Evolutionary conservation across 1,140 invertebrate species (phyloP), one percentile per base, ranked within the genome.

Genomic region (Marisa cornuarietis): DNA sequence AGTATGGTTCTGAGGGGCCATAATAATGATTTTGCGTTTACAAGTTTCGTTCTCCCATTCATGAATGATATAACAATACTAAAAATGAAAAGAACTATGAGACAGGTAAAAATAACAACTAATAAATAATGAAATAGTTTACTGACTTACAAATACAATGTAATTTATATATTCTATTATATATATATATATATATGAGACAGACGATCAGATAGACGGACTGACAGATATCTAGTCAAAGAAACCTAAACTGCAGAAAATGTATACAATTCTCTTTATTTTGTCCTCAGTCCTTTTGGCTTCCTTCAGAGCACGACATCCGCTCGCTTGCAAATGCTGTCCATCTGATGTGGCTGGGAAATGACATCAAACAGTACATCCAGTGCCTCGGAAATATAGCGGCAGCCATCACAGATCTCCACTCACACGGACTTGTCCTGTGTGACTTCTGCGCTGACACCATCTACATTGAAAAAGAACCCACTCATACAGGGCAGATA

Each of bases 401-500:
- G 16, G 0, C 11, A 16, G 24, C 11, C 42, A 76, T 76, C 8
- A 16, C 61, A 13, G 8, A 65, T 16, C 74, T 76, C n/a, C 74
- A 76, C 31, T 65, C 61, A 14, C 31, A 63, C 0, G 11, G 74
- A 10, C 63, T 76, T 63, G 52, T 76, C 26, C 63, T 76, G 1
- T 52, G 74, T 5, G 74, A 76, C 42, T 76, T 76, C 24, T 3
- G 61, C 13, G 61, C 74, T 6, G 63, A 76, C 18, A 66, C 74
- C 13, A 51, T 76, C 26, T 49, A 66, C 18, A 49, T 76, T 61
- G 62, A 66, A 24, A 65, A 66, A 26, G 4, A 11, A 0, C 20
- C 74, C 8, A 20, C 31, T 42, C 3, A 2, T 42, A 42, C 31
- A 42, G 31, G 31, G 31, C 31, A 42, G 31, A 42, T 42, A 6